These are phyloP conservation scores for Sinotaia quadrata DNA, from an alignment of 2,888 invertebrate species.

Conservation along the genomic window DNA sequence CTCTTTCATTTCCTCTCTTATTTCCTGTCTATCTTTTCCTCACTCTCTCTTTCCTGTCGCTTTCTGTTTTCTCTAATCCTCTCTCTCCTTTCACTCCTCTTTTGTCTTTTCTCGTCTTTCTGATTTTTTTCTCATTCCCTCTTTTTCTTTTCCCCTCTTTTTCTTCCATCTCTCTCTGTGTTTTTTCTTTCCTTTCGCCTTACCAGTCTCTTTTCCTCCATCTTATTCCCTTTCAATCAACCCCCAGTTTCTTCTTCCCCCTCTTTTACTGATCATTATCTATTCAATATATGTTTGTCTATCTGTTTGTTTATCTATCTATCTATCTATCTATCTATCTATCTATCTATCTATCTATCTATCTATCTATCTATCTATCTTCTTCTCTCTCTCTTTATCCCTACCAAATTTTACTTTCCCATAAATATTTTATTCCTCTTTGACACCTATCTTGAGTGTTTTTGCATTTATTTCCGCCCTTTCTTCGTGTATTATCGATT, in stretches of 20 bases:
- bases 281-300: background rate
- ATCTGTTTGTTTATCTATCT: no score
- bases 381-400: no score
- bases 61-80: background rate
- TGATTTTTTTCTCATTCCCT: background rate
- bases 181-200: background rate
- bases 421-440: no score
- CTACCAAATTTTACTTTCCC: no score
- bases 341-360: no score
- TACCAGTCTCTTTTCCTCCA: background rate
- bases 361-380: no score
- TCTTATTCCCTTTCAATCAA: background rate
- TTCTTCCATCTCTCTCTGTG: background rate
- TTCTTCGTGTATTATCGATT: no score
- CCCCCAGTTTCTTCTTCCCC: background rate
- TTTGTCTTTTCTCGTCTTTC: background rate
- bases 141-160: background rate
- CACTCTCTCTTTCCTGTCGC: background rate
- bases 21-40: background rate
- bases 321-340: no score
- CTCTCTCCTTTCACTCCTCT: background rate
- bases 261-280: background rate
- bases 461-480: no score
- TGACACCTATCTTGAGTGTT: no score
- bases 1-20: background rate